Conservation (phyloP, 2,888 invertebrate species). For the Meiosimyza platycephala region DNA sequence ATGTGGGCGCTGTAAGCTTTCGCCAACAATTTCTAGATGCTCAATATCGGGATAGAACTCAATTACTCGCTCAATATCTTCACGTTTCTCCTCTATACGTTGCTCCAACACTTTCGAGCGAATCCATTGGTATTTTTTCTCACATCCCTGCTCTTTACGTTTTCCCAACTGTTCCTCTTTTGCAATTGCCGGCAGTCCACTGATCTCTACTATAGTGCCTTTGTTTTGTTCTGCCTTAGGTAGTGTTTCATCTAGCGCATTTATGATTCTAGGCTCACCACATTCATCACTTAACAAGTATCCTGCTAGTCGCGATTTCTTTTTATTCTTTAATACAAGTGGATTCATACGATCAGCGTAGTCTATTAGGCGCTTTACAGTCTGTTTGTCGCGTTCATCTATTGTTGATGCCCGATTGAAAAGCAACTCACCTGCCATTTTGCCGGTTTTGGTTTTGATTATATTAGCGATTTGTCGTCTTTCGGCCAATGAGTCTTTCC, state of each 20-base stretch:
- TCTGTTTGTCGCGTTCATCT: constrained; percentile 54
- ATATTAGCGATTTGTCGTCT: constrained; percentile 46
- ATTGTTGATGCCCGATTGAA: constrained; percentile 52
- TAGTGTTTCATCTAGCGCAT: constrained; percentile 52
- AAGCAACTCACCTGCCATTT: constrained; percentile 49
- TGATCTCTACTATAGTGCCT: constrained; percentile 48
- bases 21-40: constrained; percentile 53
- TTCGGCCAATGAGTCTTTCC: constrained; percentile 53
- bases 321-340: constrained; percentile 21
- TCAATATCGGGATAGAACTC: constrained; percentile 54
- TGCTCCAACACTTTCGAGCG: constrained; percentile 50
- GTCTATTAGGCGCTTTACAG: constrained; percentile 54
- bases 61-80: constrained; percentile 52
- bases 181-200: constrained; percentile 48
- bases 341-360: constrained; percentile 55
- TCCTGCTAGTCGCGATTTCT: constrained; percentile 36
- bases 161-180: constrained; percentile 54
- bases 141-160: constrained; percentile 26
- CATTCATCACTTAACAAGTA: constrained; percentile 37
- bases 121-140: constrained; percentile 48
- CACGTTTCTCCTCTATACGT: constrained; percentile 41
- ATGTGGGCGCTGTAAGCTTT: constrained; percentile 27
- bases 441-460: constrained; percentile 48
- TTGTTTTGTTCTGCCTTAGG: constrained; percentile 49
- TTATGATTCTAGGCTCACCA: constrained; percentile 14